Evolutionary conservation across 2,797 vertebrate species (phyloP), one percentile per base, ranked within the genome.

Genomic region (Amniataba percoides): DNA sequence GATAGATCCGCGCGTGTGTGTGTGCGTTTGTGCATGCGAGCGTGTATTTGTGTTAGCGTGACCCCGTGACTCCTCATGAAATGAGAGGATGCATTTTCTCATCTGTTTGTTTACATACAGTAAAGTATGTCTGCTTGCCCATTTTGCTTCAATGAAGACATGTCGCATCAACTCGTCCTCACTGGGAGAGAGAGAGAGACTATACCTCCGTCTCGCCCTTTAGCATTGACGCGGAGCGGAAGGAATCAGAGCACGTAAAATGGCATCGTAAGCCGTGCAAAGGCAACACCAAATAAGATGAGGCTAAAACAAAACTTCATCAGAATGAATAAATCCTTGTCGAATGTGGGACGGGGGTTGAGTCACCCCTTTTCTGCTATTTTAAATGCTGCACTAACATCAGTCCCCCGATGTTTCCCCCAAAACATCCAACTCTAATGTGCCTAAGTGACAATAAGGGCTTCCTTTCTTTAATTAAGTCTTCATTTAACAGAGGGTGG

Each of bases 41-140:
- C 10, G 39, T 58, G 60, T 46, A 21, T 74, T 27, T 40, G 45
- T 75, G 46, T 82, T 59, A 5, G 23, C 43, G 77, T 83, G 82
- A 81, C 76, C 71, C 53, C 27, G 11, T 53, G 69, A 79, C 67
- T 82, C 40, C 52, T 59, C 45, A 46, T 71, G 43, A 75, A 82
- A 88, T 67, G 68, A 77, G 60, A 72, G 45, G 61, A 67, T 62
- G 27, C 14, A 23, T 71, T 69, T 69, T 21, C 31, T 57, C 61
- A 46, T n/a, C 51, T 72, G 80, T 77, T 68, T 79, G 84, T 87
- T 82, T 85, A 66, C 75, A 79, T 76, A 52, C 51, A 68, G 27
- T 75, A 11, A 56, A 77, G 60, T 76, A 63, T 61, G 71, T 80
- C 34, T 67, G 77, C 70, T 72, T 27, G 66, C 71, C 51, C 61